Evolutionary conservation across 30 jellyfish, hydroid and myxozoan species (phyloP).

Genomic region (Calvadosia cruxmelitensis): DNA sequence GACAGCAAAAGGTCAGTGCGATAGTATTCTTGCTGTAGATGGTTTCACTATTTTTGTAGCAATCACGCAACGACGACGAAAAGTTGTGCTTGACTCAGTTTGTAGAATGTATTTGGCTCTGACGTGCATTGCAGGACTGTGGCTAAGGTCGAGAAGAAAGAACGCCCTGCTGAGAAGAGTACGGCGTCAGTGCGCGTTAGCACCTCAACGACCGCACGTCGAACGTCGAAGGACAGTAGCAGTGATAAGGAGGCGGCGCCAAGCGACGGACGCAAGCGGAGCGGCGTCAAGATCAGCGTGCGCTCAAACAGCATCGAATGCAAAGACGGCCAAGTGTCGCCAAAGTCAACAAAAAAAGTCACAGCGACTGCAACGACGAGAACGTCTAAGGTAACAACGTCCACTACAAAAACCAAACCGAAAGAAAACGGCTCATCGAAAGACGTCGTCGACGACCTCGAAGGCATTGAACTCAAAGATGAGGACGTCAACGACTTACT

Average conservation of each 20-base stretch:
- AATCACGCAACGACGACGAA: too few species aligned
- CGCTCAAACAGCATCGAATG: neutral
- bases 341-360: neutral
- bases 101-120: neutral
- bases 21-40: too few species aligned
- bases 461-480: neutral
- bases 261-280: neutral
- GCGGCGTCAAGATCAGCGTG: neutral
- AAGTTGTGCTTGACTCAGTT: too few species aligned
- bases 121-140: neutral
- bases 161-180: too few species aligned
- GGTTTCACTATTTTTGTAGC: too few species aligned
- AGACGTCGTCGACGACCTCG: neutral
- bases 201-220: neutral
- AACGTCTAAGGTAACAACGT: neutral
- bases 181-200: too few species aligned
- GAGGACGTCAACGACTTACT: neutral
- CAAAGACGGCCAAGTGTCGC: neutral
- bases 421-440: neutral
- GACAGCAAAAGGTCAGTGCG: too few species aligned
- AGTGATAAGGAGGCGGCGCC: neutral
- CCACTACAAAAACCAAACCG: neutral
- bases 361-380: neutral
- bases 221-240: neutral
- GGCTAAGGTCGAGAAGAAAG: constrained; percentile 3